Evolutionary conservation across 2,888 invertebrate species (phyloP).

Genomic region (Mycalesis mineus): DNA sequence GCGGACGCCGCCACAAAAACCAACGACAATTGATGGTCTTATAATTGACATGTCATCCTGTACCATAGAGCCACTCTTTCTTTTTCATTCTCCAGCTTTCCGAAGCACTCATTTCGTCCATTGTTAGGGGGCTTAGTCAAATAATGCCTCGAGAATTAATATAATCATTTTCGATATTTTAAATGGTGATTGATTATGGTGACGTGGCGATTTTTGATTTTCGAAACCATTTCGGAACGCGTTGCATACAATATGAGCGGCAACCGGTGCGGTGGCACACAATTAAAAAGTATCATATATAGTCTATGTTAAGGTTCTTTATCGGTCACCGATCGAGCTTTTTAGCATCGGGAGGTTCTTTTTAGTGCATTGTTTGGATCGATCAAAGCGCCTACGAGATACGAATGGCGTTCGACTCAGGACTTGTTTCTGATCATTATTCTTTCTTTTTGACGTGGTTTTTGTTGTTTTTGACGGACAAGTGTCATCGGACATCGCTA

Average conservation of each 20-base stretch:
- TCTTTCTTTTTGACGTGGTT: conserved; percentile 18
- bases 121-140: conserved; percentile 71
- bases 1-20: conserved; percentile 34
- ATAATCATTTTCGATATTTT: conserved; percentile 70
- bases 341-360: conserved; percentile 16
- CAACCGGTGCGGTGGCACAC: not conserved
- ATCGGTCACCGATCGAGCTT: conserved; percentile 14
- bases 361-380: conserved; percentile 27
- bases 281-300: conserved; percentile 35
- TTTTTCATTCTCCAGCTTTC: conserved; percentile 48
- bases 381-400: conserved; percentile 28
- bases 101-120: conserved; percentile 59
- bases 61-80: conserved; percentile 42
- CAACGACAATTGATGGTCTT: conserved; percentile 58
- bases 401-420: conserved; percentile 17
- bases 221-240: conserved; percentile 12
- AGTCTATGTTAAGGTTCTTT: conserved; percentile 39
- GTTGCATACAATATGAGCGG: conserved; percentile 5
- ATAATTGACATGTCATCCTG: conserved; percentile 74
- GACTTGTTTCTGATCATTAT: conserved; percentile 28
- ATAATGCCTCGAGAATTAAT: conserved; percentile 72
- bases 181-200: conserved; percentile 75
- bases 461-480: conserved; percentile 23
- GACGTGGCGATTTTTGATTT: conserved; percentile 52
- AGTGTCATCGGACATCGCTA: conserved; percentile 25